Evolutionary conservation across 2,797 vertebrate species (phyloP).

Genomic region (Fistularia commersonii): DNA sequence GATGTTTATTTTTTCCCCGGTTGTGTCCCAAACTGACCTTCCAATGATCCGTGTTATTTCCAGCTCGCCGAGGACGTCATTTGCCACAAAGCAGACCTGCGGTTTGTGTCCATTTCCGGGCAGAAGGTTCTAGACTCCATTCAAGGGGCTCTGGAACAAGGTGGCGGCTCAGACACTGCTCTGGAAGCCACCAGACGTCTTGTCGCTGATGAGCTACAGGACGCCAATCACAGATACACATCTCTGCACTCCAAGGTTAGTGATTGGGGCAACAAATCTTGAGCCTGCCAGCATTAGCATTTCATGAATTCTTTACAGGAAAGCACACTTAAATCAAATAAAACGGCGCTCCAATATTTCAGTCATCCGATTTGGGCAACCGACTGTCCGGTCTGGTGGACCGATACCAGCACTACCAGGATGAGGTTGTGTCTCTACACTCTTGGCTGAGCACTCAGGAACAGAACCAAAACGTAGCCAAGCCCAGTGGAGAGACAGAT

Average conservation of each 20-base stretch:
- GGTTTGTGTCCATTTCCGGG: conserved; percentile 93
- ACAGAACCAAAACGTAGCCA: conserved; percentile 72
- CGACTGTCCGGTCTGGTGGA: conserved; percentile 83
- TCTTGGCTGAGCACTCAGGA: conserved; percentile 86
- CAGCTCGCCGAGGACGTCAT: conserved; percentile 88
- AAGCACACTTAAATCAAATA: no score
- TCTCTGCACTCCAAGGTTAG: conserved; percentile 86
- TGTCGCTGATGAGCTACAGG: conserved; percentile 84
- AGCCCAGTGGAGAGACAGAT: conserved; percentile 82
- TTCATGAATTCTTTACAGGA: background rate
- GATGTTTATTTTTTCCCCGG: no score
- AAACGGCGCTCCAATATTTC: conserved; percentile 2
- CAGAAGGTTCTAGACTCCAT: conserved; percentile 90
- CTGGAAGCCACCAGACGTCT: conserved; percentile 71
- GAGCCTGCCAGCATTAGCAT: background rate
- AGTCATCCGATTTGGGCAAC: conserved; percentile 87
- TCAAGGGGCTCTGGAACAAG: conserved; percentile 73
- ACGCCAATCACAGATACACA: conserved; percentile 84
- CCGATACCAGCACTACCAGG: conserved; percentile 91
- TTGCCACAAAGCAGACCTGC: conserved; percentile 96
- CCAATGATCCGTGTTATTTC: background rate
- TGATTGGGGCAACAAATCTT: background rate
- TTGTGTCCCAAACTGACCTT: conserved; percentile 4
- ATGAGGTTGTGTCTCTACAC: conserved; percentile 80
- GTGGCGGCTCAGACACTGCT: conserved; percentile 56